Conservation (phyloP, 2,888 invertebrate species). For the Agrotis puta region DNA sequence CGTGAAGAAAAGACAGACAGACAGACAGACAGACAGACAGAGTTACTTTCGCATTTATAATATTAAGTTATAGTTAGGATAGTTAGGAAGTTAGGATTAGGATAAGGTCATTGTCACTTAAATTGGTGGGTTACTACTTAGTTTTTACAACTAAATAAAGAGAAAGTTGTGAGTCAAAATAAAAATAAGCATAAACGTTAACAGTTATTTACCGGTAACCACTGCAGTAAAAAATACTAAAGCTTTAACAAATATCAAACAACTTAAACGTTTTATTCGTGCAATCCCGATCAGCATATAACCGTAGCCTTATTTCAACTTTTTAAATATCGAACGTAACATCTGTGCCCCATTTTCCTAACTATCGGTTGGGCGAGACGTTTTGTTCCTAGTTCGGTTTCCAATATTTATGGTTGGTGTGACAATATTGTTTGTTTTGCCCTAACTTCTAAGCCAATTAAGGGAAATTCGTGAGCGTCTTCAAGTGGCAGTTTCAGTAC, state of each 20-base stretch:
- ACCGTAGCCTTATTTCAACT: constrained; percentile 52
- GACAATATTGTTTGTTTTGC: constrained; percentile 75
- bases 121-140: not conserved
- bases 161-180: not conserved
- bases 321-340: constrained; percentile 61
- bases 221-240: constrained; percentile 1
- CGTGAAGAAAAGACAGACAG: no score
- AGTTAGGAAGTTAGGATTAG: no score
- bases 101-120: not conserved
- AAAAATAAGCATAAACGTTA: not conserved
- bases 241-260: constrained; percentile 8
- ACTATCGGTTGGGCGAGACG: constrained; percentile 38
- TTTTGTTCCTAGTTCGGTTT: constrained; percentile 49
- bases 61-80: no score
- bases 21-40: no score
- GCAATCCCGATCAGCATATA: constrained; percentile 31
- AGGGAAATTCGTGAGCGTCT: constrained; percentile 77
- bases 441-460: constrained; percentile 80
- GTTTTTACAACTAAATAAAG: not conserved
- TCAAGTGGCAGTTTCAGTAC: constrained; percentile 80
- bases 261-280: constrained; percentile 18
- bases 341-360: constrained; percentile 55
- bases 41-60: no score
- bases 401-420: constrained; percentile 68
- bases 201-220: not conserved